Evolutionary conservation across 2,888 invertebrate species (phyloP).

Genomic region (Esperia sulphurella): DNA sequence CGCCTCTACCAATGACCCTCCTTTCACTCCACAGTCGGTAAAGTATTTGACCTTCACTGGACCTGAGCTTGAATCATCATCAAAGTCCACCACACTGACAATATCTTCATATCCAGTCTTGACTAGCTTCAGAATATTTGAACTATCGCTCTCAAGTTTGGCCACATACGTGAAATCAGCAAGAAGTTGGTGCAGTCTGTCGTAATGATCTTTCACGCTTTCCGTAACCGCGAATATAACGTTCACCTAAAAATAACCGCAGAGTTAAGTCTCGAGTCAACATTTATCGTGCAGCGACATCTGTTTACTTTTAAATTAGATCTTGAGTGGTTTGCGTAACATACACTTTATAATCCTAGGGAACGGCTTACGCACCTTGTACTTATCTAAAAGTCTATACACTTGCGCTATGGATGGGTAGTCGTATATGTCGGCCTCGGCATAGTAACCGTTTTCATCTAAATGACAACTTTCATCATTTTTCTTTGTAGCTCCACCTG

Average conservation of each 20-base stretch:
- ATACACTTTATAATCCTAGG: constrained; percentile 12
- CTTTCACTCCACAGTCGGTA: constrained; percentile 83
- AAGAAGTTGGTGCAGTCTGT: constrained; percentile 83
- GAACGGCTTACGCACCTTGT: constrained; percentile 70
- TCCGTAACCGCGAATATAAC: constrained; percentile 93
- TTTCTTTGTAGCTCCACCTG: constrained; percentile 82
- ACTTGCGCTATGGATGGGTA: constrained; percentile 93
- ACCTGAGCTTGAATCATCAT: constrained; percentile 79
- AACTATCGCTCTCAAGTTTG: constrained; percentile 88
- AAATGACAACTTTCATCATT: constrained; percentile 87
- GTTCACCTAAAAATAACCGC: constrained; percentile 79
- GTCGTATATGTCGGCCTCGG: constrained; percentile 82
- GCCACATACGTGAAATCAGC: constrained; percentile 88
- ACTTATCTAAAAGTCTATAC: constrained; percentile 81
- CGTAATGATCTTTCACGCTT: constrained; percentile 83
- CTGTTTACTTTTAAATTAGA: neutral
- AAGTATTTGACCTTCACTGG: constrained; percentile 84
- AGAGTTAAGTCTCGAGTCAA: neutral
- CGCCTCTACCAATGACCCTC: constrained; percentile 61
- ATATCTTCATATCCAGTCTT: constrained; percentile 89
- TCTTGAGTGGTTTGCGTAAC: constrained; percentile 16
- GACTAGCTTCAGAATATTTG: constrained; percentile 91
- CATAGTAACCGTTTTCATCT: constrained; percentile 82
- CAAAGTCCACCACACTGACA: constrained; percentile 81
- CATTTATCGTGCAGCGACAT: neutral